Base-by-base conservation (phyloP, 2,797 vertebrate genomes). In the Cryptoprocta ferox region DNA sequence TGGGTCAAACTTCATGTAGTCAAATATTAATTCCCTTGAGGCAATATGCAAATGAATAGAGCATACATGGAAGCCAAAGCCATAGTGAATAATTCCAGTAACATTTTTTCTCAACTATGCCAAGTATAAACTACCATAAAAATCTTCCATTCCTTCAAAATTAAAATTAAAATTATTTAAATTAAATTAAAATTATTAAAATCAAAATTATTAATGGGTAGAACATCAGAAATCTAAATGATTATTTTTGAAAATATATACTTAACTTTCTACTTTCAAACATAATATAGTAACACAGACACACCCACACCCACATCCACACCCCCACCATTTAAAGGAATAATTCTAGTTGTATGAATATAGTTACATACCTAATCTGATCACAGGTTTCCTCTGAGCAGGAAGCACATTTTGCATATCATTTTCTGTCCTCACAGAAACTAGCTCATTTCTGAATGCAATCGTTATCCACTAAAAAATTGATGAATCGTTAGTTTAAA, bases 41-140 rank as follows among this genome's bases (percentile, higher is more conserved):
- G 89, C 61, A 95, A 87, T 94, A 96, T 81, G 92, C 92, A 97
- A 97, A 91, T 56, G 19, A 96, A 89, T 16, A 85, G 4, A 45
- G 8, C 32, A 37, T 16, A 21, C 39, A 90, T 68, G 59, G 53
- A 94, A 81, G 59, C 6, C 68, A 93, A 96, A 70, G 53, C 59
- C n/a, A 76, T 39, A n/a, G 24, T 3, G n/a, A 96, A 84, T 48
- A 70, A 96, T 91, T 83, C 15, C 42, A 92, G 56, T 19, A 82
- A 93, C 35, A 26, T 21, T 90, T 71, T 50, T 91, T 80, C 24
- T 85, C 76, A 71, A 68, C 53, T 39, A 32, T n/a, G 28, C 26
- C 89, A 91, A 86, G 30, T 28, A 88, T 28, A 88, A 96, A 89
- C 65, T 35, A 68, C 19, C 19, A 50, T 56, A 83, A 76, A 94